phyloP scores from a whole-genome alignment of 2,797 vertebrate species.

The Cirrhinus molitorella region DNA sequence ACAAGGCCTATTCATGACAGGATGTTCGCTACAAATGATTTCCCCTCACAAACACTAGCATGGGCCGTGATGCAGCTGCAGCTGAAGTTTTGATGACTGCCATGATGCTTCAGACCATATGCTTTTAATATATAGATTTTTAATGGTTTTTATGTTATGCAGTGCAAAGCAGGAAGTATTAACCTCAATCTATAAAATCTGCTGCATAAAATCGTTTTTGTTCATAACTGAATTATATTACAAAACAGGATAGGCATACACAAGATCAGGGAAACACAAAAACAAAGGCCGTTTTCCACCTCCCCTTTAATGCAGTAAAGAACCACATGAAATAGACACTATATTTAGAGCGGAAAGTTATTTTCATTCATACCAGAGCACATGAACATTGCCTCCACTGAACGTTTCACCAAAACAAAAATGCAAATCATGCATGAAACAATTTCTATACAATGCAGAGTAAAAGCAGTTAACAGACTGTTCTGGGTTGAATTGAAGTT shows the following conservation, averaged over 20 bases:
- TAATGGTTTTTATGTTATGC: neutral
- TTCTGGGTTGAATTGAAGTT: neutral
- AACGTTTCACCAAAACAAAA: neutral
- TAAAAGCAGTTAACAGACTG: neutral
- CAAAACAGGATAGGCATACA: conserved; percentile 1
- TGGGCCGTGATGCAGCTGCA: neutral
- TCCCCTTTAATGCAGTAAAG: conserved; percentile 72
- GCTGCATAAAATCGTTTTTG: too few relatives aligned
- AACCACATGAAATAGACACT: conserved; percentile 68
- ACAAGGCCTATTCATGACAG: neutral
- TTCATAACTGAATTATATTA: conserved; percentile 9
- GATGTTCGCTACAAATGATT: neutral
- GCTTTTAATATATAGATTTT: neutral
- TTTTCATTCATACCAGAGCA: conserved; percentile 68
- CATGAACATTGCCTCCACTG: neutral
- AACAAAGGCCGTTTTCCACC: conserved; percentile 56
- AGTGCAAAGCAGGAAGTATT: neutral
- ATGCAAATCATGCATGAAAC: neutral
- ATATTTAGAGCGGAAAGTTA: conserved; percentile 73
- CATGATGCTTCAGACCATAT: neutral
- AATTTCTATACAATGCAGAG: neutral
- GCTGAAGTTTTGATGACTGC: neutral
- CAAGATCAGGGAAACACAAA: conserved; percentile 33
- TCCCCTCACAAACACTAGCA: neutral
- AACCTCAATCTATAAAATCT: neutral